A percentile compares a stretch with the other conserved stretches of the same genome.
phyloP scores from a whole-genome alignment of 92 coral and sea anemone species.

The Desmophyllum pertusum region DNA sequence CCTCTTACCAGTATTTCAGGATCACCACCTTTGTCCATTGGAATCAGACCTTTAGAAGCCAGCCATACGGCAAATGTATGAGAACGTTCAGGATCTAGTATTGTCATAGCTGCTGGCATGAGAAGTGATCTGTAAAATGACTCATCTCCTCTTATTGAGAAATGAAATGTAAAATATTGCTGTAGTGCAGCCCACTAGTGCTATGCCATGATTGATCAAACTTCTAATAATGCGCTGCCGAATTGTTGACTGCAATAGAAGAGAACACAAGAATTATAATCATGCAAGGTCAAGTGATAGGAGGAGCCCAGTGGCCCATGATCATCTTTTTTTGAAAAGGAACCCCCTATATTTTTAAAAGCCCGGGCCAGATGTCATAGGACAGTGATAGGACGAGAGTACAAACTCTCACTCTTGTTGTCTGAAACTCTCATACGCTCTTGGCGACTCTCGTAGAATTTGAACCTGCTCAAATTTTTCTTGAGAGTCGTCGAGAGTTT shows the following conservation, averaged over 20 bases:
- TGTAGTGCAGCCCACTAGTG: conserved; percentile 74
- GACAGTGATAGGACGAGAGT: too few species aligned
- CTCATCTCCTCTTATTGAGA: conserved; percentile 81
- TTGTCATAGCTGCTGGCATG: conserved; percentile 78
- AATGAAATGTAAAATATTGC: conserved; percentile 63
- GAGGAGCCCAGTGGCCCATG: too few species aligned
- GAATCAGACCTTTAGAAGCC: conserved; percentile 85
- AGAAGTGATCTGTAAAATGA: conserved; percentile 67
- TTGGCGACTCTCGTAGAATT: too few species aligned
- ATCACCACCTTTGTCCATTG: conserved; percentile 68
- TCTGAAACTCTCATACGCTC: too few species aligned
- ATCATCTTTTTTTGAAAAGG: too few species aligned
- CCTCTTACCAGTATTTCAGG: conserved; percentile 80
- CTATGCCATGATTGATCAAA: conserved; percentile 67
- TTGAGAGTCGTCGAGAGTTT: too few species aligned
- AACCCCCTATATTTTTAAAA: too few species aligned
- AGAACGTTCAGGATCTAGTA: conserved; percentile 84
- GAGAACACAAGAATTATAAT: not conserved
- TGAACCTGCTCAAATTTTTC: too few species aligned
- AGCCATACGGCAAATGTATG: conserved; percentile 87
- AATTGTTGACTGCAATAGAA: conserved; percentile 52
- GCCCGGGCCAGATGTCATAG: too few species aligned
- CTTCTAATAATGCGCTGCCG: conserved; percentile 55
- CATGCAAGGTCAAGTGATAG: too few species aligned
- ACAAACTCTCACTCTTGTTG: too few species aligned